Percentiles rank a stretch among this genome's conserved stretches.
Conservation (phyloP, 2,113 vertebrate genomes). For the Indri indri region DNA sequence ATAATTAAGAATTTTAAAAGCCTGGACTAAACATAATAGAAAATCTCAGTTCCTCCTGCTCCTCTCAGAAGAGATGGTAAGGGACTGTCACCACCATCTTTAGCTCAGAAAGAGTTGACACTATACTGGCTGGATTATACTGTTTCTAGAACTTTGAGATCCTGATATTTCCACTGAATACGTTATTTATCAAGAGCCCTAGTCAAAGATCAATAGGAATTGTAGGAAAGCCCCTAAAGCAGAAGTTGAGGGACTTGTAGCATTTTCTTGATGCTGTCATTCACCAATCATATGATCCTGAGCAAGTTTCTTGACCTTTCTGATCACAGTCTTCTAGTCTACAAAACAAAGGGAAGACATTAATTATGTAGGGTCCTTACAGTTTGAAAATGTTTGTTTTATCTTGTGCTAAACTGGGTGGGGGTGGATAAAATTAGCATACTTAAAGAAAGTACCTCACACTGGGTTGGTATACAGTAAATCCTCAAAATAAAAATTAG, state of each 20-base stretch:
- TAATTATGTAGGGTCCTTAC: background rate
- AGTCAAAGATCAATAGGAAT: background rate
- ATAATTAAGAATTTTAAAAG: background rate
- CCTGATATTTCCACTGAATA: background rate
- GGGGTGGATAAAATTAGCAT: background rate
- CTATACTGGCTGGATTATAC: background rate
- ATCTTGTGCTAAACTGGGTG: background rate
- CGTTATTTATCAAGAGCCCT: background rate
- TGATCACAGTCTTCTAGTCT: background rate
- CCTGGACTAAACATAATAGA: background rate
- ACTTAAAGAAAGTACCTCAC: background rate
- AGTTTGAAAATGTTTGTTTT: background rate
- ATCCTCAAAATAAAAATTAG: background rate
- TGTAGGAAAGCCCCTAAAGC: background rate
- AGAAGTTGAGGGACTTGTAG: background rate
- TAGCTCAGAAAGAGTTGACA: background rate
- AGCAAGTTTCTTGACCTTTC: background rate
- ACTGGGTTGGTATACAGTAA: background rate
- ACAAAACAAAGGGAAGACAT: background rate
- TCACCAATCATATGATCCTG: background rate
- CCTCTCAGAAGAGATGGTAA: background rate
- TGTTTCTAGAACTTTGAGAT: background rate
- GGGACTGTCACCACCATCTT: background rate
- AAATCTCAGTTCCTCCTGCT: background rate
- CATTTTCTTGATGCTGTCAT: background rate